Evolutionary conservation across 2,113 vertebrate species (phyloP).

Genomic region (Ptychochromis oligacanthus): DNA sequence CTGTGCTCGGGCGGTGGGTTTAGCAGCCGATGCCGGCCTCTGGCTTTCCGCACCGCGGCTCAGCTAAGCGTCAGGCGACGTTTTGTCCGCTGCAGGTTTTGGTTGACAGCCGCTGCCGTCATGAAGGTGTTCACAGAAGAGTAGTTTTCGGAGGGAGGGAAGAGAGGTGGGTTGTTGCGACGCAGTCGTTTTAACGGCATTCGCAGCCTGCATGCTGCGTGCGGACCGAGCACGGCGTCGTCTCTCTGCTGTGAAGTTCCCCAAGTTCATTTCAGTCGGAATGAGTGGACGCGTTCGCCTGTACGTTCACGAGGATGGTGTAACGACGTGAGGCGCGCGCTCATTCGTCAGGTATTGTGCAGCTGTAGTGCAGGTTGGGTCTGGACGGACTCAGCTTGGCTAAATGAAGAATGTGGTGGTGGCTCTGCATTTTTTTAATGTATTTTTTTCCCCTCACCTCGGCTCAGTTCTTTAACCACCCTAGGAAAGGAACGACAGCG

Average conservation of each 20-base stretch:
- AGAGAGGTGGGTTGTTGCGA: slow-evolving; percentile 29
- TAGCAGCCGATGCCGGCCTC: slow-evolving; percentile 30
- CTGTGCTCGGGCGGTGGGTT: slow-evolving; percentile 31
- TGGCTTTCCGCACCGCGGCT: background rate
- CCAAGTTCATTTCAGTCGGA: slow-evolving; percentile 4
- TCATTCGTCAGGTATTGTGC: slow-evolving; percentile 27
- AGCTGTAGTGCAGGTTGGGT: background rate
- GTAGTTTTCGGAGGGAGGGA: slow-evolving; percentile 22
- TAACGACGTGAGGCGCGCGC: slow-evolving; percentile 9
- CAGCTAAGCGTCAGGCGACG: slow-evolving; percentile 10
- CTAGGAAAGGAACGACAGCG: background rate
- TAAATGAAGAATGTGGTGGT: slow-evolving; percentile 13
- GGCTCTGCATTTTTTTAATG: background rate
- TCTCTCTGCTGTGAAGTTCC: background rate
- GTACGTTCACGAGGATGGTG: slow-evolving; percentile 15
- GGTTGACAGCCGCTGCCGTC: slow-evolving; percentile 28
- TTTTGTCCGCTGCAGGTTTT: background rate
- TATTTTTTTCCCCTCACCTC: background rate
- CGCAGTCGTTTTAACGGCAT: slow-evolving; percentile 33
- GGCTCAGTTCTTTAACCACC: background rate
- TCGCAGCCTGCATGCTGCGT: background rate
- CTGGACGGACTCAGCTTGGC: background rate
- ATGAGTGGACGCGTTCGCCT: slow-evolving; percentile 10
- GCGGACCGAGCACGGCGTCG: background rate
- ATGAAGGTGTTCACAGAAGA: slow-evolving; percentile 23